These are phyloP conservation scores for Macquaria australasica DNA, from an alignment of 2,113 vertebrate species.

Conservation along the genomic window DNA sequence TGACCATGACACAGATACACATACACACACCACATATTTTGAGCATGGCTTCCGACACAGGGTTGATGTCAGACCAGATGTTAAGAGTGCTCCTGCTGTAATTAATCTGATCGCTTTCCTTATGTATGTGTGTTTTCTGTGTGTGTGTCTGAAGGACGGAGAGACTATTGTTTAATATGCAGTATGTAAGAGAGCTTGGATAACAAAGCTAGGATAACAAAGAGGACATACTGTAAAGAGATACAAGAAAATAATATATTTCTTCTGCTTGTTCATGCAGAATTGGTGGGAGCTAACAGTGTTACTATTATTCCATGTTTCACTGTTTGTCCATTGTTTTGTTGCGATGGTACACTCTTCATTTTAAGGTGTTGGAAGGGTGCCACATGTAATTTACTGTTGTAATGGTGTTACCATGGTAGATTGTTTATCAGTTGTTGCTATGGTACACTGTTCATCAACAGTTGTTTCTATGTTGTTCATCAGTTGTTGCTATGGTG, in stretches of 20 bases:
- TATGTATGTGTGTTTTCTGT: slow-evolving; percentile 2
- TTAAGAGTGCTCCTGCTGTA: slow-evolving; percentile 71
- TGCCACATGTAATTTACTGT: no score
- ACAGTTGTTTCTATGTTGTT: no score
- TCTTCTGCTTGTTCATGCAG: neutral
- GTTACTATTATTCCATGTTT: no score
- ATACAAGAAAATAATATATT: neutral
- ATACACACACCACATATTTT: slow-evolving; percentile 28
- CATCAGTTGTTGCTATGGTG: slow-evolving; percentile 46
- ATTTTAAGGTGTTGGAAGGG: no score
- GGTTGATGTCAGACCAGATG: slow-evolving; percentile 75
- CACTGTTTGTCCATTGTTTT: neutral
- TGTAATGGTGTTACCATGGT: no score
- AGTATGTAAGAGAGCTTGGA: neutral
- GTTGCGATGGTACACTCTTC: neutral
- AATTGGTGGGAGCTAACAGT: neutral
- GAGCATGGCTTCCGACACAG: slow-evolving; percentile 15
- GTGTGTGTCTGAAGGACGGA: slow-evolving; percentile 4
- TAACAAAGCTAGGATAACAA: neutral
- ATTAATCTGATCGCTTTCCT: slow-evolving; percentile 55
- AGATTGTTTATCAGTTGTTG: no score
- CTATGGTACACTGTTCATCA: neutral
- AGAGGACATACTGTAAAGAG: neutral
- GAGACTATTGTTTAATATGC: neutral
- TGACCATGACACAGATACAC: neutral